Conservation (phyloP, 2,888 invertebrate genomes). For the Hirtodrosophila alboralis region DNA sequence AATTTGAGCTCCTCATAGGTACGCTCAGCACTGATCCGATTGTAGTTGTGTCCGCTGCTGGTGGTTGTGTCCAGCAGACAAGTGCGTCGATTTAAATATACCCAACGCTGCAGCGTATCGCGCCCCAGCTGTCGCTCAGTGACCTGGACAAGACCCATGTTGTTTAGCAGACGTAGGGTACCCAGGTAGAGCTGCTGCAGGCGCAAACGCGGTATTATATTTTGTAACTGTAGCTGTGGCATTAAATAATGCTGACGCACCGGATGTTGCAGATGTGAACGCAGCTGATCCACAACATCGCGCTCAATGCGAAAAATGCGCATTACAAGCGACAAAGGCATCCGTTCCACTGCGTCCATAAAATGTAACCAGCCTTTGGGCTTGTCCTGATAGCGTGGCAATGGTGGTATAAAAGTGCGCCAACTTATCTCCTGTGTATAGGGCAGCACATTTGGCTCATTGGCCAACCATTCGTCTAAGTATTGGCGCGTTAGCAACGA, state of each 20-base stretch:
- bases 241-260: conserved; percentile 87
- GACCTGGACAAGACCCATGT: conserved; percentile 89
- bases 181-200: conserved; percentile 77
- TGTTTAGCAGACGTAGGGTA: conserved; percentile 86
- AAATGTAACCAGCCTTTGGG: conserved; percentile 88
- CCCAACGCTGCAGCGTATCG: conserved; percentile 88
- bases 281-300: conserved; percentile 85
- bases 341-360: conserved; percentile 88
- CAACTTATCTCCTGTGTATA: conserved; percentile 86
- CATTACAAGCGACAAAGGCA: conserved; percentile 89
- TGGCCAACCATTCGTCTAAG: conserved; percentile 84
- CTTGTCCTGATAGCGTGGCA: conserved; percentile 87
- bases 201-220: conserved; percentile 72
- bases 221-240: conserved; percentile 84
- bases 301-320: conserved; percentile 87
- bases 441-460: conserved; percentile 81
- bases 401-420: conserved; percentile 90
- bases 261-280: conserved; percentile 87
- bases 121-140: conserved; percentile 86
- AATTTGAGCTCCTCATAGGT: conserved; percentile 86
- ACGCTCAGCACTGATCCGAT: conserved; percentile 85
- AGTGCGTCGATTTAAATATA: conserved; percentile 88
- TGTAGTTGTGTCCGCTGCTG: conserved; percentile 87
- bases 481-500: conserved; percentile 82
- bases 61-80: conserved; percentile 88